These are phyloP conservation scores for Cloeon dipterum DNA, from an alignment of 2,888 invertebrate genomes.

Conservation along the genomic window DNA sequence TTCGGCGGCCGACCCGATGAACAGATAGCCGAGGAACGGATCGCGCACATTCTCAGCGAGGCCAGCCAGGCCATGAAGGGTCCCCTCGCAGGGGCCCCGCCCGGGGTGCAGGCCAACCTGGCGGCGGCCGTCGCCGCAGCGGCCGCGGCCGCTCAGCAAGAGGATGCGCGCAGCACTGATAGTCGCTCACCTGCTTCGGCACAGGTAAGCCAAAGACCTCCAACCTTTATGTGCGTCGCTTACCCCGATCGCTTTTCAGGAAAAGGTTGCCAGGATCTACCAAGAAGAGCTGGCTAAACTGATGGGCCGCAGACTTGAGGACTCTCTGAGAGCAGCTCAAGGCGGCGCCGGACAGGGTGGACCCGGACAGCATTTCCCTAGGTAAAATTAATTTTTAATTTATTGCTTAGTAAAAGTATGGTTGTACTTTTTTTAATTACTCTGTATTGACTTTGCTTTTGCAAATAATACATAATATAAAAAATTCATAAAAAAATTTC, in stretches of 20 bases:
- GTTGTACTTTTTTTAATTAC: not conserved
- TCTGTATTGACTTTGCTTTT: not conserved
- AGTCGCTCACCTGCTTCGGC: slow-evolving; percentile 42
- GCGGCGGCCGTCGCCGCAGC: slow-evolving; percentile 2
- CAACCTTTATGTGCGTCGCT: slow-evolving; percentile 6
- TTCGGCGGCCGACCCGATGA: slow-evolving; percentile 43
- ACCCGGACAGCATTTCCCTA: slow-evolving; percentile 47
- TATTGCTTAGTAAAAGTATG: not conserved
- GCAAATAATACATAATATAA: too few species aligned
- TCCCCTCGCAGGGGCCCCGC: slow-evolving; percentile 11
- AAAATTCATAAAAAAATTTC: too few species aligned
- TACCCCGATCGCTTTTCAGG: slow-evolving; percentile 32
- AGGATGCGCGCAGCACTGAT: slow-evolving; percentile 51
- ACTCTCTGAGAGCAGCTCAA: slow-evolving; percentile 28
- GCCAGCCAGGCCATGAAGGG: slow-evolving; percentile 72
- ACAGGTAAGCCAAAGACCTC: slow-evolving; percentile 10
- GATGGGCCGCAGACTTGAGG: slow-evolving; percentile 55
- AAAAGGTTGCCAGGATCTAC: slow-evolving; percentile 84
- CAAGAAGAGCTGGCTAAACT: slow-evolving; percentile 87
- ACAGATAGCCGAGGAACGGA: slow-evolving; percentile 70
- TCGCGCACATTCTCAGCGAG: slow-evolving; percentile 81
- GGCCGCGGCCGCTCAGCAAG: slow-evolving; percentile 13
- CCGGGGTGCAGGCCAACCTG: not conserved
- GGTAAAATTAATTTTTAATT: slow-evolving; percentile 23
- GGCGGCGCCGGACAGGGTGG: slow-evolving; percentile 9